A percentile compares a stretch with the other conserved stretches of the same genome.
Evolutionary conservation across 1,140 invertebrate species (phyloP).

Genomic region (Halyomorpha halys): DNA sequence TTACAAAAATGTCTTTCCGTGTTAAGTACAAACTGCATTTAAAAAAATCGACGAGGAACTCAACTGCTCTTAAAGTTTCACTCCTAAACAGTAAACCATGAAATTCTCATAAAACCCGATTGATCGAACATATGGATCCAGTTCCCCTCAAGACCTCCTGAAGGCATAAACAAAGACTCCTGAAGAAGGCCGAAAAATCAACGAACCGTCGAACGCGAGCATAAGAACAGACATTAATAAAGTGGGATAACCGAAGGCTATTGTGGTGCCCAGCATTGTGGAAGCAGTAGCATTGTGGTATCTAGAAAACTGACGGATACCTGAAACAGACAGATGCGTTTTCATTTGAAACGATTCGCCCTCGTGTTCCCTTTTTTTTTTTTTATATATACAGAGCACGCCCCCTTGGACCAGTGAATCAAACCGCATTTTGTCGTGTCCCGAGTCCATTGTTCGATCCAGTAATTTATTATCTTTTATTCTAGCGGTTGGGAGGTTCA

Average conservation of each 20-base stretch:
- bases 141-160: too few relatives aligned
- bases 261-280: neutral
- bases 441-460: neutral
- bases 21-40: too few relatives aligned
- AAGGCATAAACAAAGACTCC: too few relatives aligned
- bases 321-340: constrained; percentile 17
- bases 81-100: too few relatives aligned
- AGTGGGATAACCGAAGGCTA: neutral
- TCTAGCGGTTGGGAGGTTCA: too few relatives aligned
- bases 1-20: too few relatives aligned
- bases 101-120: too few relatives aligned
- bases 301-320: neutral
- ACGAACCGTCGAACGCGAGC: constrained; percentile 3
- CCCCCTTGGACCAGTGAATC: constrained; percentile 4
- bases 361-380: neutral
- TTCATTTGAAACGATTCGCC: constrained; percentile 3
- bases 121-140: too few relatives aligned
- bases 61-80: too few relatives aligned
- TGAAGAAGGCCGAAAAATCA: constrained; percentile 8
- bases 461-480: constrained; percentile 5
- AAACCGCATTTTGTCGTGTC: constrained; percentile 5
- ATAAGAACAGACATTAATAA: constrained; percentile 11
- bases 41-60: too few relatives aligned
- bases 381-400: neutral
- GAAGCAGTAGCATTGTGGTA: neutral